Evolutionary conservation across 92 coral and sea anemone genomes (phyloP), one percentile per base, ranked within the genome.

Genomic region (Zoanthus sansibaricus): DNA sequence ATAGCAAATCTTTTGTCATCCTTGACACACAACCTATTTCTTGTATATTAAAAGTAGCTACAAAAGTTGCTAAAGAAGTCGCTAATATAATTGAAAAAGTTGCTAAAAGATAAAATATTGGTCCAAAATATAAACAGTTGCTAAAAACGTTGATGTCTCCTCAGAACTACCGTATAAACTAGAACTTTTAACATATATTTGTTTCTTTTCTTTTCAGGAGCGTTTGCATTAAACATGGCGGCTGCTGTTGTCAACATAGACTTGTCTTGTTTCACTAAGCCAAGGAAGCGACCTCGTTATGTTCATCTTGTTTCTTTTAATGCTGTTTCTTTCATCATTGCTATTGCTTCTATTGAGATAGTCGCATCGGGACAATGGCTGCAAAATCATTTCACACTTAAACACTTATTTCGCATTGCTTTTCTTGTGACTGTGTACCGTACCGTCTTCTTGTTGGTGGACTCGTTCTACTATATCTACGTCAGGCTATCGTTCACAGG

Each of bases 141-240:
- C 25, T 25, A 25, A 25, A 25, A 25, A 0, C 0, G 25, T 25
- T 25, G 25, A 25, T 25, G 25, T 25, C 25, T 25, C 25, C 25
- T 25, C 25, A 25, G 25, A 25, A 25, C 25, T 25, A 25, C 25
- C 25, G 25, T 25, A 37, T 37, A 37, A 37, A 1, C 42, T 37
- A 37, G 4, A 37, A 37, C 42, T 37, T 37, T 4, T 37, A 37
- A 37, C 42, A 37, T 37, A 3, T 1, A 2, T 37, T 37, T 49
- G 5, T 49, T 7, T 9, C 55, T 49, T 49, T 49, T 49, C 9
- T 20, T 21, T 20, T 48, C 45, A 80, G 85, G 85, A 20, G 85
- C 75, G 25, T 80, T 80, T 17, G 75, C 75, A 18, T 80, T 80
- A 14, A 80, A 80, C 64, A 80, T 80, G 85, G 85, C 85, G 20